Evolutionary conservation across 2,888 invertebrate species (phyloP).

Genomic region (Phyllotreta cruciferae): DNA sequence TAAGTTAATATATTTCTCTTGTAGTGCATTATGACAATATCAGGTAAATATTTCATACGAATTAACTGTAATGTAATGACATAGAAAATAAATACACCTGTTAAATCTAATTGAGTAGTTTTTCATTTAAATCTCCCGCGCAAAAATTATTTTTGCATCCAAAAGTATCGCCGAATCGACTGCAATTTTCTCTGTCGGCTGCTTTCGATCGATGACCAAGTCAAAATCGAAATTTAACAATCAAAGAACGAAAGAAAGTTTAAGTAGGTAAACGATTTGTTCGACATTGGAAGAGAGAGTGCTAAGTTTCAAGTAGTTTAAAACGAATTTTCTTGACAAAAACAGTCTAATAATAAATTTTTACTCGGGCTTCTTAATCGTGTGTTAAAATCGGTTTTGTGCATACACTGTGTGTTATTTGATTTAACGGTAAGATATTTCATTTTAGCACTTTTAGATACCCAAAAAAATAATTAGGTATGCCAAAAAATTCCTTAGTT

Average conservation of each 20-base stretch:
- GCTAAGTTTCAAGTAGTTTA: constrained; percentile 25
- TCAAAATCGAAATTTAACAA: constrained; percentile 12
- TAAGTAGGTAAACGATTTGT: constrained; percentile 23
- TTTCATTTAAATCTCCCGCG: not conserved
- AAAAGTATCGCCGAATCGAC: constrained; percentile 3
- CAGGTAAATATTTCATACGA: no score
- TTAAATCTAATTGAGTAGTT: not conserved
- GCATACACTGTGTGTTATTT: no score
- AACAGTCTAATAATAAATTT: not conserved
- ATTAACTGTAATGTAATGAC: no score
- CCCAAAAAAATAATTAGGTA: no score
- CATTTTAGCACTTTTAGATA: no score
- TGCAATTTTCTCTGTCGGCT: constrained; percentile 19
- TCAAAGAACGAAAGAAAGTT: constrained; percentile 35
- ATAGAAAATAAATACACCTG: no score
- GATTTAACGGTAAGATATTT: no score
- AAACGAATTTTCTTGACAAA: constrained; percentile 23
- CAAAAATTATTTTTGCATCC: not conserved
- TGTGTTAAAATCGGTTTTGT: not conserved
- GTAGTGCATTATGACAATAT: no score
- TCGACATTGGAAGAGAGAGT: constrained; percentile 40
- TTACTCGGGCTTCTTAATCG: not conserved
- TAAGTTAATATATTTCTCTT: no score
- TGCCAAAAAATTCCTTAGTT: no score
- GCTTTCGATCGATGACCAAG: constrained; percentile 12